Evolutionary conservation across 2,113 vertebrate genomes (phyloP), one percentile per base, ranked within the genome.

Genomic region (Chloropsis hardwickii): DNA sequence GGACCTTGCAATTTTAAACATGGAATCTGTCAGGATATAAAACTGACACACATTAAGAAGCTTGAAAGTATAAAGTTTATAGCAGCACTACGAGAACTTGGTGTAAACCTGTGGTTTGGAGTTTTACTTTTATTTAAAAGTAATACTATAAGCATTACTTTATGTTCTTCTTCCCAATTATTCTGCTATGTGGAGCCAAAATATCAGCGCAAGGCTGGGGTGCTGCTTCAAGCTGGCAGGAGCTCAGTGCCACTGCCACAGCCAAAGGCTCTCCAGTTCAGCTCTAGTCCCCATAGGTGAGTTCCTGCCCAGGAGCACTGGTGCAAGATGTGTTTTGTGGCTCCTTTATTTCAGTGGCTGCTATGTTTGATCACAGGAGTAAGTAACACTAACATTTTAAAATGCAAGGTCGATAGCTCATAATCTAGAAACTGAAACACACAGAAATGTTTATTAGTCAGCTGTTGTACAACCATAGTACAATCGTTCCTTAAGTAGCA

Each of bases 391-490:
- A 40, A 14, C 9, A 24, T 77, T 93, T 60, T 66, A 11, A 88
- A 81, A 70, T 23, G 35, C 21, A 37, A 15, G 18, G 28, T n/a
- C 2, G 4, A 53, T 48, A 72, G 53, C 29, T 90, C 19, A 13
- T 69, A 42, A 33, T 72, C 14, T n/a, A 66, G 50, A 61, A 70
- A 77, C 6, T 3, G 3, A 69, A 82, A 45, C 6, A 42, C 11
- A 29, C 19, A 17, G 11, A 53, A 54, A 42, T 27, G 21, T 57
- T 88, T 42, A 5, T 21, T 69, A 24, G 6, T 57, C 74, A 62
- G 42, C 58, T 77, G 12, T 21, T 0, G 0, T 51, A 37, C 44
- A 64, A 42, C 10, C 0, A 0, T 25, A 58, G 39, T 3, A 23
- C 8, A 57, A 27, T 61, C 0, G 0, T 42, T 81, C 54, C 56